Conservation (phyloP, 2,797 vertebrate species). For the Gymnoscopelus braueri region DNA sequence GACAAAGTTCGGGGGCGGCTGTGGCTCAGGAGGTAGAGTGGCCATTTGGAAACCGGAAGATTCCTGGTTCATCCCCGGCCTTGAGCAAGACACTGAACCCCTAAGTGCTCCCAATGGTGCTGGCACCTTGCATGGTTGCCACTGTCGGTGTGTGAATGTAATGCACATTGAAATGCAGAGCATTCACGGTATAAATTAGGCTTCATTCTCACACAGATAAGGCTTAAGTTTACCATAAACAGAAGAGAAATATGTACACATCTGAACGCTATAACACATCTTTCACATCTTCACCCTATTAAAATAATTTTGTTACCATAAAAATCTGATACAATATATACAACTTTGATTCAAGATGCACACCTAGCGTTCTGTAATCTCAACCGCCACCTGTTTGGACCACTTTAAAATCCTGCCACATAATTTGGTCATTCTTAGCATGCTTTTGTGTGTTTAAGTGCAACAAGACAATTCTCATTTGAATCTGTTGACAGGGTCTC, state of each 20-base stretch:
- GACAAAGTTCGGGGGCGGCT: too few species aligned
- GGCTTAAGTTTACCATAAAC: slow-evolving; percentile 57
- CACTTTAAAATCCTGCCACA: slow-evolving; percentile 63
- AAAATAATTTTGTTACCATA: slow-evolving; percentile 95
- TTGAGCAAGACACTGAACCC: too few species aligned
- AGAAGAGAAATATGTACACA: slow-evolving; percentile 83
- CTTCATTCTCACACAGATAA: slow-evolving; percentile 63
- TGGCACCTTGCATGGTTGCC: too few species aligned
- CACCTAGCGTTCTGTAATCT: slow-evolving; percentile 65
- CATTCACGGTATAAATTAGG: too few species aligned
- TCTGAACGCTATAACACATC: slow-evolving; percentile 74
- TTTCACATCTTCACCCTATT: slow-evolving; percentile 82
- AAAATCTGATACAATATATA: slow-evolving; percentile 95
- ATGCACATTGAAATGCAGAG: too few species aligned
- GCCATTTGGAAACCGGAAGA: too few species aligned
- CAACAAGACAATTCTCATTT: slow-evolving; percentile 73
- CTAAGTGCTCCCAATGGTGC: too few species aligned
- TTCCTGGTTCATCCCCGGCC: too few species aligned
- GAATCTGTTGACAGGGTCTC: slow-evolving; percentile 85
- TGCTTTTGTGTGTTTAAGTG: slow-evolving; percentile 44
- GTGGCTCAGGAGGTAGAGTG: too few species aligned
- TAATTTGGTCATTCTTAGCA: slow-evolving; percentile 82
- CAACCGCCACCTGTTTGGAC: slow-evolving; percentile 50
- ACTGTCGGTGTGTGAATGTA: too few species aligned
- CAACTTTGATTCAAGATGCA: slow-evolving; percentile 85